Percentiles rank a stretch among this genome's conserved stretches.
phyloP scores from a whole-genome alignment of 2,113 vertebrate genomes.

The Rattus norvegicus region GRCr8 NC_086027.1:44527001-44527500 shows the following conservation, averaged over 20 bases:
- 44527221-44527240: not conserved
- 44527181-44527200: not conserved
- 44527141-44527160: no score
- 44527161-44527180: not conserved
- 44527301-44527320: not conserved
- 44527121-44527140: no score
- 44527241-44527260: not conserved
- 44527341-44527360: not conserved
- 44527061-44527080: no score
- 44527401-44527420: no score
- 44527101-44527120: no score
- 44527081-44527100: no score
- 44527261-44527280: not conserved
- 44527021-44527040: no score
- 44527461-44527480: no score
- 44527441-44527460: no score
- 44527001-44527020: not conserved
- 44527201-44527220: constrained; percentile 32
- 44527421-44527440: no score
- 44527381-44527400: not conserved
- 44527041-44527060: no score
- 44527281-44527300: not conserved
- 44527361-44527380: not conserved
- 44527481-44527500: no score
- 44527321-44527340: not conserved